These are phyloP conservation scores for zebrafish (Danio rerio) DNA, from an alignment of 2,113 vertebrate species.

Conservation along the genomic window GRCz12tu NC_133181.1:48635001-48635500, in stretches of 20 bases:
- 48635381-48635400: background rate
- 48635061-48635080: too few species aligned
- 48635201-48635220: too few species aligned
- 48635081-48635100: too few species aligned
- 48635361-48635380: background rate
- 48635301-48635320: background rate
- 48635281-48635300: background rate
- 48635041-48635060: too few species aligned
- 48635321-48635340: background rate
- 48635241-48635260: background rate
- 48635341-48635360: background rate
- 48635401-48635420: background rate
- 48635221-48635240: background rate
- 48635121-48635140: too few species aligned
- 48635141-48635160: too few species aligned
- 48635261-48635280: background rate
- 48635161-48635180: too few species aligned
- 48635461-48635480: background rate
- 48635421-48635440: background rate
- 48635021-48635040: too few species aligned
- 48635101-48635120: too few species aligned
- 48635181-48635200: too few species aligned
- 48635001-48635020: too few species aligned
- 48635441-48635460: background rate
- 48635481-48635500: background rate